A percentile compares a stretch with the other conserved stretches of the same genome.
These are phyloP conservation scores for Sepioteuthis lessoniana DNA, from an alignment of 2,888 invertebrate genomes.

Conservation along the genomic window DNA sequence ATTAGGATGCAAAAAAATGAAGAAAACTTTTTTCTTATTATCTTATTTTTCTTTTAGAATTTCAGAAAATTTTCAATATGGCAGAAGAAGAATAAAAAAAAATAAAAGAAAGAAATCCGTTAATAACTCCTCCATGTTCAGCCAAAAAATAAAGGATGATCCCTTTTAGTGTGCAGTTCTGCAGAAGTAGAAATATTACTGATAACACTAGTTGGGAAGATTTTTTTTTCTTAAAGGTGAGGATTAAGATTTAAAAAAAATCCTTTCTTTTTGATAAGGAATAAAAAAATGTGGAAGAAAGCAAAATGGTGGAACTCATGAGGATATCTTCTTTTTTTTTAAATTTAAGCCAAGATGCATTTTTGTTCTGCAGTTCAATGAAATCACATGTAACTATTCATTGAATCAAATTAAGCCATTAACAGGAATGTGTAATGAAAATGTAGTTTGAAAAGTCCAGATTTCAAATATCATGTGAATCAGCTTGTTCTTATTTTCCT, in stretches of 20 bases:
- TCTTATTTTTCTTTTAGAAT: not conserved
- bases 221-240: not conserved
- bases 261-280: conserved; percentile 9
- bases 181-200: not conserved
- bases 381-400: conserved; percentile 8
- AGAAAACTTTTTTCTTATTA: not conserved
- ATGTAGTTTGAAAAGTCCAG: not conserved
- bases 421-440: conserved; percentile 1
- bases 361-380: not conserved
- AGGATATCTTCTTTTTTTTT: not conserved
- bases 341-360: not conserved
- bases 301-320: not conserved
- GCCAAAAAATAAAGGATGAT: not conserved
- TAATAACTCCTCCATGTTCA: not conserved
- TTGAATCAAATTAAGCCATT: conserved; percentile 23
- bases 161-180: not conserved
- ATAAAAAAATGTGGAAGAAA: not conserved
- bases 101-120: not conserved
- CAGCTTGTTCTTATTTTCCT: not conserved
- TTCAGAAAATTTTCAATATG: conserved; percentile 7
- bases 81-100: not conserved
- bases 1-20: not conserved
- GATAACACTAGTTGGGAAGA: not conserved
- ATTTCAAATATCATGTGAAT: conserved; percentile 33
- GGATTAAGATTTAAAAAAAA: not conserved